Percentiles rank a stretch among this genome's conserved stretches.
Evolutionary conservation across 1,140 invertebrate species (phyloP).

Genomic region (Diorhabda sublineata): DNA sequence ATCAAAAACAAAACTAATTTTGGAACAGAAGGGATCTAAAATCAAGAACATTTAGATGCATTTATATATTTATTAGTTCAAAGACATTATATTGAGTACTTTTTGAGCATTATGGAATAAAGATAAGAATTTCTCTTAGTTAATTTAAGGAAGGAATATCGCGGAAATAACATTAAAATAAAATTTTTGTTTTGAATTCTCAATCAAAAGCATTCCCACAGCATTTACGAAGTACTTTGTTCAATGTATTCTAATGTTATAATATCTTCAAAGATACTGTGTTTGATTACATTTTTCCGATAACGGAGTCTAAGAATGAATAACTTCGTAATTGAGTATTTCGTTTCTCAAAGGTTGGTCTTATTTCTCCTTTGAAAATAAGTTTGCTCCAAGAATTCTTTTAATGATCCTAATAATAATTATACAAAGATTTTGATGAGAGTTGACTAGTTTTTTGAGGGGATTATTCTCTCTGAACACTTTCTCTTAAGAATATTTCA

Average conservation of each 20-base stretch:
- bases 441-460: too few relatives aligned
- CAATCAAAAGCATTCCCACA: constrained; percentile 8
- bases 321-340: constrained; percentile 13
- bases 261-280: constrained; percentile 13
- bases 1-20: too few relatives aligned
- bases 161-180: not conserved
- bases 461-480: too few relatives aligned
- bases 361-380: constrained; percentile 1
- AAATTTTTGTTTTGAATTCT: not conserved
- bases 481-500: too few relatives aligned
- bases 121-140: too few relatives aligned
- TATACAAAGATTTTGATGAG: not conserved
- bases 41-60: too few relatives aligned
- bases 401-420: not conserved
- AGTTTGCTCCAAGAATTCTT: not conserved
- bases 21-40: too few relatives aligned
- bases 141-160: too few relatives aligned
- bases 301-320: constrained; percentile 4
- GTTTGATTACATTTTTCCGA: constrained; percentile 16
- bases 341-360: constrained; percentile 5
- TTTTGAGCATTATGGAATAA: too few relatives aligned
- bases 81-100: too few relatives aligned
- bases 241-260: constrained; percentile 5
- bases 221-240: not conserved
- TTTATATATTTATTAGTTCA: too few relatives aligned